Evolutionary conservation across 2,888 invertebrate genomes (phyloP).

Genomic region (Petrolisthes manimaculis): DNA sequence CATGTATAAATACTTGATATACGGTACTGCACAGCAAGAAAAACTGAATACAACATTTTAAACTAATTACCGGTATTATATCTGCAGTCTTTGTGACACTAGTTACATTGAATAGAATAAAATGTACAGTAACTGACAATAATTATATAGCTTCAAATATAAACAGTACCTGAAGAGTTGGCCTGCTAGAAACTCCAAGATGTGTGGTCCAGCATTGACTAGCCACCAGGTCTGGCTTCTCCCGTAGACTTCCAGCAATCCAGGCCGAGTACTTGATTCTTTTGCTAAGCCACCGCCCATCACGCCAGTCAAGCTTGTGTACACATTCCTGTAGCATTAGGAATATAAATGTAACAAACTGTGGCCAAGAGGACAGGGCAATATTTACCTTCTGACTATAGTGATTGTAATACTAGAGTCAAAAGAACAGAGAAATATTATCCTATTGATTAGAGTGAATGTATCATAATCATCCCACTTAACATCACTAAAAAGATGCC

Average conservation of each 20-base stretch:
- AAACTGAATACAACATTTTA: not conserved
- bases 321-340: slow-evolving; percentile 43
- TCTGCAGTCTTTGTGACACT: not conserved
- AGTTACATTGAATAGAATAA: too few relatives aligned
- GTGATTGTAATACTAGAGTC: too few relatives aligned
- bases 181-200: slow-evolving; percentile 47
- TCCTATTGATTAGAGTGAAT: too few relatives aligned
- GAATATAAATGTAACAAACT: too few relatives aligned
- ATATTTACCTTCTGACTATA: too few relatives aligned
- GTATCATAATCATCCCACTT: too few relatives aligned
- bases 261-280: slow-evolving; percentile 52
- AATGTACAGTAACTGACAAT: not conserved
- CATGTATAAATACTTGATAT: too few relatives aligned
- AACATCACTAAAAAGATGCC: too few relatives aligned
- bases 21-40: too few relatives aligned
- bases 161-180: slow-evolving; percentile 52
- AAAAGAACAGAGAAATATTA: too few relatives aligned
- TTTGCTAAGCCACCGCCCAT: slow-evolving; percentile 58
- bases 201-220: slow-evolving; percentile 50
- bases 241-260: slow-evolving; percentile 38
- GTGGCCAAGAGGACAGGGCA: too few relatives aligned
- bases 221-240: slow-evolving; percentile 38
- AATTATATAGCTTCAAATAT: not conserved
- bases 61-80: not conserved
- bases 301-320: slow-evolving; percentile 44